Percentiles rank a stretch among this genome's conserved stretches.
Evolutionary conservation across 1,140 invertebrate genomes (phyloP).

Genomic region (Papilio polyxenes): DNA sequence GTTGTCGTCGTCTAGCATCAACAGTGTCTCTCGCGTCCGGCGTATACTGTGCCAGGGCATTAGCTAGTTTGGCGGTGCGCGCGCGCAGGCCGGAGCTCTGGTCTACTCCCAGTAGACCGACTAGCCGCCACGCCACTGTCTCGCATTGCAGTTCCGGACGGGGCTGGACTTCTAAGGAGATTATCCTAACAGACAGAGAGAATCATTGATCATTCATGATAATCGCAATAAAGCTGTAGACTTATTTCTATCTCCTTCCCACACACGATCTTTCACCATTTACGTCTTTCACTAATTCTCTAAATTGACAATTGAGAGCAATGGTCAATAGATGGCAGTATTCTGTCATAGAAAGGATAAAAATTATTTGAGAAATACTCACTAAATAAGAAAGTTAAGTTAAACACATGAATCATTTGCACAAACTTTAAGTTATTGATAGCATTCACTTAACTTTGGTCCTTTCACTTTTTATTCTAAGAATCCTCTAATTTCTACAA

Average conservation of each 20-base stretch:
- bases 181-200: slow-evolving; percentile 70
- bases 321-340: background rate
- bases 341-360: background rate
- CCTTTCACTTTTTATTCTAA: slow-evolving; percentile 10
- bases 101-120: slow-evolving; percentile 88
- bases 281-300: background rate
- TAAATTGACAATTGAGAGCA: background rate
- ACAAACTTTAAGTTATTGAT: slow-evolving; percentile 19
- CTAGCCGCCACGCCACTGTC: slow-evolving; percentile 89
- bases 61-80: slow-evolving; percentile 80
- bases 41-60: slow-evolving; percentile 81
- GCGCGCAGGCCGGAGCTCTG: slow-evolving; percentile 83
- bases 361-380: background rate
- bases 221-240: background rate
- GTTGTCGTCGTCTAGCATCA: slow-evolving; percentile 83
- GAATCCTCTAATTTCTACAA: background rate
- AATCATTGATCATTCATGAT: slow-evolving; percentile 18
- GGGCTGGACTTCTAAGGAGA: slow-evolving; percentile 81
- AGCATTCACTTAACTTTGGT: background rate
- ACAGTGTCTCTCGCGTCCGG: slow-evolving; percentile 82
- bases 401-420: slow-evolving; percentile 7
- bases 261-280: too few relatives aligned
- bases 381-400: slow-evolving; percentile 25
- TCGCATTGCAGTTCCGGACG: slow-evolving; percentile 86
- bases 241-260: background rate